Conservation (phyloP, 2,888 invertebrate species). For the Nephrotoma appendiculata region DNA sequence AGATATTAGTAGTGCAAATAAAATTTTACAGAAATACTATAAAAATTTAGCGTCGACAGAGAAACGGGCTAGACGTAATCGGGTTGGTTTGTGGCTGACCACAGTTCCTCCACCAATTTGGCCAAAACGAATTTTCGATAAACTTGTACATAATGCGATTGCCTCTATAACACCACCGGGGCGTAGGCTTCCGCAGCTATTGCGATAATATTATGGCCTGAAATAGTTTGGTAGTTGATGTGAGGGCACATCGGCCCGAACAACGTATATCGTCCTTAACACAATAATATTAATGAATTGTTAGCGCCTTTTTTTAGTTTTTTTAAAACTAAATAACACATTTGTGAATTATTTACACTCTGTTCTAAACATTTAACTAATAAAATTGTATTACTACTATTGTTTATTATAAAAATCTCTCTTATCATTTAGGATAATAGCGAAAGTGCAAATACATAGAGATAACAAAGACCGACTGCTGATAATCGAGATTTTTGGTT, state of each 20-base stretch:
- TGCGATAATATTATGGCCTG: neutral
- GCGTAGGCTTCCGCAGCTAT: neutral
- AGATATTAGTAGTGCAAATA: neutral
- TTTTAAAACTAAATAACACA: neutral
- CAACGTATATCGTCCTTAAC: neutral
- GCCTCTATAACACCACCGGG: neutral
- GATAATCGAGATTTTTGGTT: no score
- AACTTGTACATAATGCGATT: neutral
- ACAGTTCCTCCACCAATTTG: conserved; percentile 4
- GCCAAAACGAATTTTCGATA: neutral
- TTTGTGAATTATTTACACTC: neutral
- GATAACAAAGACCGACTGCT: no score
- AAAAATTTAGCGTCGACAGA: neutral
- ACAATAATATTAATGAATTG: neutral
- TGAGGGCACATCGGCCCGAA: neutral
- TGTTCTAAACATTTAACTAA: neutral
- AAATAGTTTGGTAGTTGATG: neutral
- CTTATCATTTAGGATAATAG: no score
- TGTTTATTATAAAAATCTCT: neutral
- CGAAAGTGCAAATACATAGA: no score
- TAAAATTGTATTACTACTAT: neutral
- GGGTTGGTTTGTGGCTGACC: neutral
- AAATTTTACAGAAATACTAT: neutral
- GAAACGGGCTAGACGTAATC: neutral
- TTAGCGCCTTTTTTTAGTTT: neutral